These are phyloP conservation scores for Andrena flavipes DNA, from an alignment of 2,888 invertebrate genomes.

Conservation along the genomic window DNA sequence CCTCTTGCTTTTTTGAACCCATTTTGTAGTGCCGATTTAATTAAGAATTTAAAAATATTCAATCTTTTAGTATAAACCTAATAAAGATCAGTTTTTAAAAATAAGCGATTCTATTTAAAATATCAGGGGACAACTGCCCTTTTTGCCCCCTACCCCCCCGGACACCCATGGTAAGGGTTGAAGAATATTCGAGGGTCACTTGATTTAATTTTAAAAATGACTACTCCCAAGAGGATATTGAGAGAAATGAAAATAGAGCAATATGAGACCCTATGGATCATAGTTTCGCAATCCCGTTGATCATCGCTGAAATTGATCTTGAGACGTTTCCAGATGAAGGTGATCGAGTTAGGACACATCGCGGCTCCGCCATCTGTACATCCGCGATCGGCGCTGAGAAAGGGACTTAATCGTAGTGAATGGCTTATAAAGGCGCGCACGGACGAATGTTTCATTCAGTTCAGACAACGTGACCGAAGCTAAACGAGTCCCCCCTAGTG, in stretches of 20 bases:
- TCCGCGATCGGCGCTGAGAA: slow-evolving; percentile 54
- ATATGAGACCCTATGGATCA: neutral
- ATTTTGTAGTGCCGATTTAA: too few relatives aligned
- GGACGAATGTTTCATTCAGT: slow-evolving; percentile 78
- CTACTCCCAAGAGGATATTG: too few relatives aligned
- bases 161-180: too few relatives aligned
- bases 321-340: slow-evolving; percentile 41
- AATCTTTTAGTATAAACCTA: too few relatives aligned
- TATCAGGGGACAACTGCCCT: too few relatives aligned
- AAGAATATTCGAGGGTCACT: too few relatives aligned
- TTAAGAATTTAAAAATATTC: too few relatives aligned
- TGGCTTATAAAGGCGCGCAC: slow-evolving; percentile 79
- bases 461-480: slow-evolving; percentile 54
- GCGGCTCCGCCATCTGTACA: neutral
- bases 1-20: too few relatives aligned
- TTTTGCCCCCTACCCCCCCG: too few relatives aligned
- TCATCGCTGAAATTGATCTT: slow-evolving; percentile 29
- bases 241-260: neutral
- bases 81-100: too few relatives aligned
- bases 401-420: slow-evolving; percentile 73
- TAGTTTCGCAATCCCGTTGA: neutral
- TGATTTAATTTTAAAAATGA: too few relatives aligned
- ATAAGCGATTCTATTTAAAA: too few relatives aligned
- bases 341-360: slow-evolving; percentile 43
- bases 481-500: slow-evolving; percentile 13